Base-by-base conservation (phyloP, 2,888 invertebrate genomes). In the Ichneumoninae sp. region DNA sequence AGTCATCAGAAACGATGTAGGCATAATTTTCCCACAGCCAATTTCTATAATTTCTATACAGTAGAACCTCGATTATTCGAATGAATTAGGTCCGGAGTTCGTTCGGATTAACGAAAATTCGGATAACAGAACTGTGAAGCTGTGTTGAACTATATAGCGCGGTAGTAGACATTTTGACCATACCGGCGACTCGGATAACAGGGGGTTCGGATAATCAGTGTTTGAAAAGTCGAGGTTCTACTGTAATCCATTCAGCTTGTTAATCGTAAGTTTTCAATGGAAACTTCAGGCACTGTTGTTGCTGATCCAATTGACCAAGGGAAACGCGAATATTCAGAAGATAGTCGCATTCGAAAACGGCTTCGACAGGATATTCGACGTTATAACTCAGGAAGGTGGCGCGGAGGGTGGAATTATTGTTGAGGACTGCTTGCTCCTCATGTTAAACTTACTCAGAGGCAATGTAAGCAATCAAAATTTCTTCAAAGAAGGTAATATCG, bases 341-440 rank as follows among this genome's bases (percentile, higher is more conserved):
- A 99, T 99, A 90, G 98, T 99, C 0, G 99, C 99, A 0, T 99
- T 99, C 93, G 99, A 99, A 94, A 99, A 99, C 94, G 99, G 99
- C 0, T 99, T 99, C 92, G 99, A 99, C 93, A 96, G 97, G 87
- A 94, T 99, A 40, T 97, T 99, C 89, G 98, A 98, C 93, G 98
- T 99, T 10, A 97, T 99, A 13, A 95, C 95, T 1, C 97, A 97
- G 81, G 99, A 99, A 94, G 98, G 98, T 3, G 97, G 96, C 89
- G 97, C 98, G 1, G 98, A 99, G 93, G 99, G 99, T 68, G 99
- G 98, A 85, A 99, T 99, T 77, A 98, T 99, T 0, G 99, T 99
- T 0, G 99, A 99, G 95, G 99, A 99, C 94, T 99, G 99, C 93
- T 94, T 99, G 3, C 94, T 98, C 60, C 95, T 99, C 3, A 97